These are phyloP conservation scores for Hyla sarda DNA, from an alignment of 2,113 vertebrate genomes.

Conservation along the genomic window DNA sequence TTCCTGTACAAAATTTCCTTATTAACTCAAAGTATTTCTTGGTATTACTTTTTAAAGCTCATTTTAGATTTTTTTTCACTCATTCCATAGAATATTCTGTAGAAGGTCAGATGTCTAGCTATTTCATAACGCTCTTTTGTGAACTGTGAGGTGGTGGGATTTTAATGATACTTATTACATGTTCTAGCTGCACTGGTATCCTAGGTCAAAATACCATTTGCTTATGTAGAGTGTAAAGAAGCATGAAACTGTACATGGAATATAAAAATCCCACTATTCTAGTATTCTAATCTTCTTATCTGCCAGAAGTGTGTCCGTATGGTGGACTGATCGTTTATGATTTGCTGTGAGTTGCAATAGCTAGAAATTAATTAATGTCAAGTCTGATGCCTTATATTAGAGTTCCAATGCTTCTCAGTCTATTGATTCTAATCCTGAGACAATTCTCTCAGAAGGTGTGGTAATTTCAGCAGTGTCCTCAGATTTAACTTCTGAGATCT, in stretches of 20 bases:
- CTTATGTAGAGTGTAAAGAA: background rate
- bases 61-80: background rate
- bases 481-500: too few species aligned
- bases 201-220: background rate
- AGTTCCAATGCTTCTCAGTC: too few species aligned
- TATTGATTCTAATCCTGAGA: too few species aligned
- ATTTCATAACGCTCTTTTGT: background rate
- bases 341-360: background rate
- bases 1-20: conserved; percentile 4
- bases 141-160: background rate
- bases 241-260: background rate
- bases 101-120: conserved; percentile 1
- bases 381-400: too few species aligned
- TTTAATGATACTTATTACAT: background rate
- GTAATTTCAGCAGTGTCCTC: too few species aligned
- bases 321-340: background rate
- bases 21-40: background rate
- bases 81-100: background rate
- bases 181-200: background rate
- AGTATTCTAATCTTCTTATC: background rate
- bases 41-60: background rate
- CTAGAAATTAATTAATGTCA: background rate
- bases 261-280: too few species aligned
- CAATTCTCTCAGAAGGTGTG: too few species aligned
- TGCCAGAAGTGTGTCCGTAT: background rate